Conservation (phyloP, 2,797 vertebrate species). For the Lutjanus argentimaculatus region DNA sequence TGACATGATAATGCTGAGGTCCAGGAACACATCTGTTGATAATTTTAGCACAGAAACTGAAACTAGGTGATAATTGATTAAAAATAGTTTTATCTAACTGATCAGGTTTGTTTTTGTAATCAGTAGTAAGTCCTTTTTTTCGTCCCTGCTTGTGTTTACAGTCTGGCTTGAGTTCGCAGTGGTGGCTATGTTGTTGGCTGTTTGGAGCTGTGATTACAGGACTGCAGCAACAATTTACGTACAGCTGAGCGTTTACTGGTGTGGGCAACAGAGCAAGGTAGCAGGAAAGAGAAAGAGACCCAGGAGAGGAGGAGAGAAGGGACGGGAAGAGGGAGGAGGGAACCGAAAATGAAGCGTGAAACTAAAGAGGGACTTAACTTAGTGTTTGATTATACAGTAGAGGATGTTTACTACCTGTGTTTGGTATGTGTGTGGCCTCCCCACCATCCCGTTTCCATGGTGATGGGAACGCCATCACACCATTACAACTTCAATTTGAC, state of each 20-base stretch:
- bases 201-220: constrained; percentile 70
- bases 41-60: not conserved
- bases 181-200: constrained; percentile 54
- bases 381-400: constrained; percentile 57
- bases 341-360: constrained; percentile 60
- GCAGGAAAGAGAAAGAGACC: not conserved
- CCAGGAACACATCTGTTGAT: not conserved
- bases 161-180: constrained; percentile 33
- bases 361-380: constrained; percentile 61
- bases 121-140: not conserved
- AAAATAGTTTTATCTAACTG: not conserved
- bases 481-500: not conserved
- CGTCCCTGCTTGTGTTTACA: constrained; percentile 27
- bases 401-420: constrained; percentile 59
- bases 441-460: constrained; percentile 7
- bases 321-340: constrained; percentile 9
- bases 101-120: not conserved
- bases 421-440: constrained; percentile 19
- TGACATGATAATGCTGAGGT: not conserved
- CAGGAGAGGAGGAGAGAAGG: not conserved
- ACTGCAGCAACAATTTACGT: constrained; percentile 54
- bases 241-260: constrained; percentile 53
- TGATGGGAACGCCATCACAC: not conserved
- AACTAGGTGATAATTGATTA: not conserved
- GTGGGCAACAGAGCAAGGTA: constrained; percentile 27